Base-by-base conservation (phyloP, 2,113 vertebrate species). In the Archilochus colubris region DNA sequence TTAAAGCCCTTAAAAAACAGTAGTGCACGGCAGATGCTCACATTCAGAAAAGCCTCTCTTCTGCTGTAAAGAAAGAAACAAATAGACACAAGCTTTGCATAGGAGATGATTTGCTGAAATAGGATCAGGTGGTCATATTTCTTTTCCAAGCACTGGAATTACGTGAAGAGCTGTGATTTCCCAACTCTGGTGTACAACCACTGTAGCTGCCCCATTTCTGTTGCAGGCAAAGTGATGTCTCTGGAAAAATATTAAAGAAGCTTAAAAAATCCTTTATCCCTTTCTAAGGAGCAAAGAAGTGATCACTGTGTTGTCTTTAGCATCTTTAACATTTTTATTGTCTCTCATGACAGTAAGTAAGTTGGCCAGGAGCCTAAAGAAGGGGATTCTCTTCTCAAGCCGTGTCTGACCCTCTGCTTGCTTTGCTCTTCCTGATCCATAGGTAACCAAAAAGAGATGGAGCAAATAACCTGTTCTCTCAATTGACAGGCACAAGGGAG, bases 291-390 rank as follows among this genome's bases (percentile, higher is more conserved):
- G 12, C 10, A 44, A 67, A 72, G 17, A 17, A 43, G 14, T 22
- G 59, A 44, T 69, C 30, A 31, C 43, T 46, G 30, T 27, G 15
- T 24, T 92, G 40, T 93, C 46, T 92, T 36, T 88, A 93, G 91
- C 22, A 93, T 55, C 87, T 91, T 95, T 78, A 90, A 53, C 87
- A 76, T 64, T 93, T 77, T 91, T 97, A 72, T 91, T 91, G 77
- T 68, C 63, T 95, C n/a, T 69, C 63, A n/a, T 72, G 88, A 81
- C 75, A 95, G 51, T 94, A 85, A 97, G 72, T 80, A 88, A 88
- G 83, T 87, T 95, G 70, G 51, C 7, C 43, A 82, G 1, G 2
- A 20, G 93, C 88, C 8, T 7, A 2, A 44, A 73, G 89, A 78
- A 20, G 24, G 31, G 40, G 57, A 31, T 70, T 94, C 64, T 94